Conservation (phyloP, 2,888 invertebrate species). For the Archaeoteleia sp. region DNA sequence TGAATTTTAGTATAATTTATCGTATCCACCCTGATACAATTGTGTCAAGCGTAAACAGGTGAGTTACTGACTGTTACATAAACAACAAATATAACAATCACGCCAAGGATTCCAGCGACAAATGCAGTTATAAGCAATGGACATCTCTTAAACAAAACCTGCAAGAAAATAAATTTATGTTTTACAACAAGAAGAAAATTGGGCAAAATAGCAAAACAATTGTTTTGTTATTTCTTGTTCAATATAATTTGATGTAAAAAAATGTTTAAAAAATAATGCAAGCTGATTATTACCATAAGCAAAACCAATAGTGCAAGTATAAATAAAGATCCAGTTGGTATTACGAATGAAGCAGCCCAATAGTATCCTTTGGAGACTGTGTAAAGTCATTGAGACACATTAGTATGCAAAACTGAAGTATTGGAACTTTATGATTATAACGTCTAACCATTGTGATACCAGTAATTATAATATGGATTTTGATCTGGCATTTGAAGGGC, state of each 20-base stretch:
- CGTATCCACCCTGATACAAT: background rate
- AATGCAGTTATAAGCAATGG: slow-evolving; percentile 75
- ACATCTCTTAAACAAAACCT: slow-evolving; percentile 75
- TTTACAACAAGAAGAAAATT: too few relatives aligned
- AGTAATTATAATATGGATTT: slow-evolving; percentile 40
- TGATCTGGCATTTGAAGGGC: slow-evolving; percentile 35
- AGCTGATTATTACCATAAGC: slow-evolving; percentile 62
- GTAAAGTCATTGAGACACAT: background rate
- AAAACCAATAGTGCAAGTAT: slow-evolving; percentile 63
- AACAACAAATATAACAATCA: slow-evolving; percentile 73
- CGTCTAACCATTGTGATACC: slow-evolving; percentile 48
- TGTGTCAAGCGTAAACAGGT: slow-evolving; percentile 60
- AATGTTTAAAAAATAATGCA: too few relatives aligned
- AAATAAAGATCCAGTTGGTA: slow-evolving; percentile 65
- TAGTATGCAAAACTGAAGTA: slow-evolving; percentile 5
- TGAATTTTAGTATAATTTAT: background rate
- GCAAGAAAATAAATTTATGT: slow-evolving; percentile 58
- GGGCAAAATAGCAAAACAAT: too few relatives aligned
- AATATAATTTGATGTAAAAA: slow-evolving; percentile 1
- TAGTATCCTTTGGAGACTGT: slow-evolving; percentile 63
- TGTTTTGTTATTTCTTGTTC: too few relatives aligned
- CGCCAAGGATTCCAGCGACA: slow-evolving; percentile 74
- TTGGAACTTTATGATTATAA: background rate
- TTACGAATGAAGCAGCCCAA: slow-evolving; percentile 63
- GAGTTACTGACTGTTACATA: slow-evolving; percentile 63